Base-by-base conservation (phyloP, 2,113 vertebrate species). In the Phalacrocorax pelagicus region DNA sequence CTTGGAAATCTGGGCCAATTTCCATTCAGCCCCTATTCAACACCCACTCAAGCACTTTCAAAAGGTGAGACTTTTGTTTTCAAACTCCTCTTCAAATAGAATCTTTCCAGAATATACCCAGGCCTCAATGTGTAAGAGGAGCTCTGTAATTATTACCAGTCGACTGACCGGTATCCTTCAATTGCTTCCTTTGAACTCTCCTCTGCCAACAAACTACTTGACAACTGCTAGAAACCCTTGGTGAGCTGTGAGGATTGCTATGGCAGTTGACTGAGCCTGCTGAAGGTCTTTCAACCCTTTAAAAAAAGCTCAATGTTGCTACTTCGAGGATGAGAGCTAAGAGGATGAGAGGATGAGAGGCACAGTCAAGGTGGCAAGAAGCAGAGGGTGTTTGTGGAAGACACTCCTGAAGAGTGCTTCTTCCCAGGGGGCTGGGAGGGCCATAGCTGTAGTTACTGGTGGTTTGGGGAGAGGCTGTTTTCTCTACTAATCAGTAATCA, bases 11-110 rank as follows among this genome's bases (percentile, higher is more conserved):
- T 71, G 46, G 71, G 54, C 46, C 70, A 91, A 30, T 90, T 97
- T 95, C 84, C 54, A 74, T 85, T 92, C 58, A 73, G 51, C 79
- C 91, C 61, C 58, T 93, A 87, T 69, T 89, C 81, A 94, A 52
- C 86, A 92, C 38, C 21, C 74, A 94, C 74, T 79, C 70, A 78
- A 81, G 34, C 26, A 46, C 17, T 91, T 95, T 83, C 62, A 86
- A 1, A 59, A 90, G 75, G 79, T 92, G 84, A 80, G 66, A 80
- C 61, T 79, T 90, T 49, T 78, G 23, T 92, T 88, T 94, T 91
- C 52, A 57, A 92, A 74, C 27, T 81, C 19, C 8, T 89, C 49
- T 91, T 85, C 40, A 91, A 44, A 88, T 52, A 67, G 44, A 87
- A 75, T 9, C 36, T 94, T 94, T 93, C 57, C 58, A 89, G 57